Evolutionary conservation across 2,113 vertebrate species (phyloP).

Genomic region (Plotosus lineatus): DNA sequence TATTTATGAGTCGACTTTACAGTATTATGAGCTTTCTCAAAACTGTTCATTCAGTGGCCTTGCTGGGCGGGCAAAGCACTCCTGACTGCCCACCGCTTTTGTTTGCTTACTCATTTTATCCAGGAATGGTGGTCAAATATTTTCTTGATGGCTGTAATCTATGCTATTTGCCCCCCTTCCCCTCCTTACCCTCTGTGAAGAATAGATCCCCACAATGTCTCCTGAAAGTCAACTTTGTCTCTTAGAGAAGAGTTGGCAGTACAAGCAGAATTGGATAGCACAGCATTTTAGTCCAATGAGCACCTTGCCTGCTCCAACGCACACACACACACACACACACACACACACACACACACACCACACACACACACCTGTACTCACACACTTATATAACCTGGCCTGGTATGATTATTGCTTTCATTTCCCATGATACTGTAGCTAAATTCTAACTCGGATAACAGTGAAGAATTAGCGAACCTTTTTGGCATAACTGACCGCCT

Average conservation of each 20-base stretch:
- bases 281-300: conserved; percentile 25
- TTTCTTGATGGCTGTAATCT: conserved; percentile 39
- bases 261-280: conserved; percentile 41
- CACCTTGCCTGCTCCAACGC: conserved; percentile 9
- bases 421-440: not conserved
- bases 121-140: conserved; percentile 35
- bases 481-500: not conserved
- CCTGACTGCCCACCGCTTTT: not conserved
- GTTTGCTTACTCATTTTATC: conserved; percentile 34
- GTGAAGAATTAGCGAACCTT: conserved; percentile 11
- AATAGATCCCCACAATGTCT: conserved; percentile 45
- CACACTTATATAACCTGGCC: conserved; percentile 18
- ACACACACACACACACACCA: conserved; percentile 13
- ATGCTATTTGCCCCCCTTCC: not conserved
- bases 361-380: conserved; percentile 5
- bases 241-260: conserved; percentile 47
- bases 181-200: not conserved
- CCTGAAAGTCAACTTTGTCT: conserved; percentile 53
- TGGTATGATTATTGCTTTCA: conserved; percentile 19
- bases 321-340: conserved; percentile 10
- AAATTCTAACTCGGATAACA: not conserved
- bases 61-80: not conserved
- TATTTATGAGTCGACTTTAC: not conserved
- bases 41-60: not conserved
- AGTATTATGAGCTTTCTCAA: not conserved